Percentiles rank a stretch among this genome's conserved stretches.
Conservation (phyloP, 1,140 invertebrate genomes). For the Drosophila tsacasi region DNA sequence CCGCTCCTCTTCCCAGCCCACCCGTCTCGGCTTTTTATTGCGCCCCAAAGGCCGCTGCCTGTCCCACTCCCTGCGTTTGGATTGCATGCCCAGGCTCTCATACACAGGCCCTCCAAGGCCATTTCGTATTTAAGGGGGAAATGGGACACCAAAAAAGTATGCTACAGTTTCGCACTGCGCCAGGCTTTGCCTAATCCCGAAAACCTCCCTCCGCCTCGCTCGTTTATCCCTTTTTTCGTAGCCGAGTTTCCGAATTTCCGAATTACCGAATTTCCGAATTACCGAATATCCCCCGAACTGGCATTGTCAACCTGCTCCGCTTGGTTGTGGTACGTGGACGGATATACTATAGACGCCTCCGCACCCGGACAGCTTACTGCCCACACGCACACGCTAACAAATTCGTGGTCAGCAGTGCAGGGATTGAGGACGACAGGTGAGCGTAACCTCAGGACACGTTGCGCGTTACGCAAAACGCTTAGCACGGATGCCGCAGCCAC, state of each 20-base stretch:
- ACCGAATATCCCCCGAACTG: constrained; percentile 1
- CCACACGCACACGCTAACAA: neutral
- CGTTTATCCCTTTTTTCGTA: constrained; percentile 5
- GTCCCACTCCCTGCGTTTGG: neutral
- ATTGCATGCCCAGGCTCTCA: constrained; percentile 1
- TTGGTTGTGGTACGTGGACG: neutral
- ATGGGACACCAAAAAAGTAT: constrained; percentile 53
- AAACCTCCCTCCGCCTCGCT: neutral
- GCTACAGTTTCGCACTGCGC: constrained; percentile 47
- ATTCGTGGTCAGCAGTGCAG: constrained; percentile 2
- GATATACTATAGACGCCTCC: constrained; percentile 4
- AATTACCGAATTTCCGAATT: neutral
- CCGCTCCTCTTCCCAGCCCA: neutral
- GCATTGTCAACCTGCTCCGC: constrained; percentile 10
- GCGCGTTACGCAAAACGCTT: constrained; percentile 4
- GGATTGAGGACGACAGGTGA: constrained; percentile 12
- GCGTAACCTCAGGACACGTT: constrained; percentile 7
- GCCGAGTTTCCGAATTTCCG: neutral
- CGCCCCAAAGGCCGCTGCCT: constrained; percentile 49
- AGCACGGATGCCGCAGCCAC: neutral
- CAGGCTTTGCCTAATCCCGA: constrained; percentile 33
- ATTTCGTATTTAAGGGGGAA: constrained; percentile 40
- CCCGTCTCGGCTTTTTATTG: constrained; percentile 28
- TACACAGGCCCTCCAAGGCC: neutral
- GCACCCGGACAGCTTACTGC: neutral